Evolutionary conservation across 2,888 invertebrate genomes (phyloP).

Genomic region (Andrena flavipes): DNA sequence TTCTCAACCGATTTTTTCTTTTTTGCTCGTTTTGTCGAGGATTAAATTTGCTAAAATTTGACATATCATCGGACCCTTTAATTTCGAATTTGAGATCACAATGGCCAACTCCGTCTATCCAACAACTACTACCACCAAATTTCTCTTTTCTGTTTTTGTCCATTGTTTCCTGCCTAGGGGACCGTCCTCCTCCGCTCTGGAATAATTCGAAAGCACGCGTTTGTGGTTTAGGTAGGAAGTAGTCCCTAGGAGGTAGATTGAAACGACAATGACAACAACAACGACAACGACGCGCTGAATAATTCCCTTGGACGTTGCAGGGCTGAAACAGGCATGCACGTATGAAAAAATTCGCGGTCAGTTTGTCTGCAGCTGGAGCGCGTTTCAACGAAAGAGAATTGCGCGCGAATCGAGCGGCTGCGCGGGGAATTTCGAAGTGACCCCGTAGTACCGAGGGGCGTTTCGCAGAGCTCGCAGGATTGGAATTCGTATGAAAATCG

Average conservation of each 20-base stretch:
- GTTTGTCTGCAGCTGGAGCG: conserved; percentile 21
- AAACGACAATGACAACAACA: neutral
- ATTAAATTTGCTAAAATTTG: too few species aligned
- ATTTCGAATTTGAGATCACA: too few species aligned
- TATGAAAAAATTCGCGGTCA: conserved; percentile 42
- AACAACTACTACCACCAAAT: conserved; percentile 1
- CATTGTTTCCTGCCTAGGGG: too few species aligned
- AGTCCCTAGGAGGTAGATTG: conserved; percentile 24
- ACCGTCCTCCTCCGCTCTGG: neutral
- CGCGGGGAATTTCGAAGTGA: conserved; percentile 34
- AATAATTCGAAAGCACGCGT: conserved; percentile 2
- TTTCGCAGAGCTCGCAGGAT: conserved; percentile 2
- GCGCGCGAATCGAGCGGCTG: neutral
- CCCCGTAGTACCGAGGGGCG: neutral
- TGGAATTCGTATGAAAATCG: conserved; percentile 60
- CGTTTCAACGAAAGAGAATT: conserved; percentile 33
- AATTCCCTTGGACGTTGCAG: conserved; percentile 14
- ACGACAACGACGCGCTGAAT: conserved; percentile 42
- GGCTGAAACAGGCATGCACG: neutral
- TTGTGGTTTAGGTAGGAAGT: neutral
- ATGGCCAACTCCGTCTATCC: too few species aligned
- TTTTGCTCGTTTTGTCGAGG: too few species aligned
- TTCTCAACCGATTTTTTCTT: too few species aligned
- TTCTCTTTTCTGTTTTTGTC: conserved; percentile 25
- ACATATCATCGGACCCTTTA: too few species aligned